Percentiles rank a stretch among this genome's conserved stretches.
Conservation (phyloP, 37 sponge, comb jelly and placozoan genomes). For the Geodia barretti region DNA sequence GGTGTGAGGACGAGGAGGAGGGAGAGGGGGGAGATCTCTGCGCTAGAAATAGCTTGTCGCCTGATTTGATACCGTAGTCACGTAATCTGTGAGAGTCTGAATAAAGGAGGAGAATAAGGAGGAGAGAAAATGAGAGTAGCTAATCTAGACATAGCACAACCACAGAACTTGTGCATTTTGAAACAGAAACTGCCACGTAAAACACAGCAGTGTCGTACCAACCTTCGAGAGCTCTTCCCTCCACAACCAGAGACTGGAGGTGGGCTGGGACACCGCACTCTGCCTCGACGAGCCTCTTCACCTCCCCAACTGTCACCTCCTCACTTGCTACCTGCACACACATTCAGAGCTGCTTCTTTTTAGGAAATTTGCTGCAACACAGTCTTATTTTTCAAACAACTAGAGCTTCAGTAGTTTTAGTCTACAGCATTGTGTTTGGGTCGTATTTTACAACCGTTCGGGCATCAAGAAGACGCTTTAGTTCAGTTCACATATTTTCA, state of each 20-base stretch:
- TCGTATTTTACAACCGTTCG: too few relatives aligned
- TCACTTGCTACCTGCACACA: slow-evolving; percentile 9
- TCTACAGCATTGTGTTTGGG: too few relatives aligned
- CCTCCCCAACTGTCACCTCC: not conserved
- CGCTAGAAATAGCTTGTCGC: slow-evolving; percentile 15
- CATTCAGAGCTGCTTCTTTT: not conserved
- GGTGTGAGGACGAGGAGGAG: not conserved
- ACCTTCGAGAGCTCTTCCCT: slow-evolving; percentile 48
- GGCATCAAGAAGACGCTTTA: too few relatives aligned
- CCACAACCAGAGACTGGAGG: slow-evolving; percentile 16
- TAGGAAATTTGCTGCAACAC: not conserved
- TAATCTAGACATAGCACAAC: too few relatives aligned
- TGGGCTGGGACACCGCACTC: not conserved
- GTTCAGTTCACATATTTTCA: too few relatives aligned
- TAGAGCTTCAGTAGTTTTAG: not conserved
- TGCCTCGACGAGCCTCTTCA: slow-evolving; percentile 23
- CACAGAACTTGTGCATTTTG: too few relatives aligned
- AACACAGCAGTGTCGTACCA: not conserved
- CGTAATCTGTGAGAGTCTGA: slow-evolving; percentile 2
- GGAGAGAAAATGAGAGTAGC: not conserved
- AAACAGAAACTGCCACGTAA: not conserved
- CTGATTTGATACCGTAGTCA: slow-evolving; percentile 5
- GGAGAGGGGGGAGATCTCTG: not conserved
- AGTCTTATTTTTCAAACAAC: not conserved
- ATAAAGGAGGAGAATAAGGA: not conserved